Evolutionary conservation across 2,113 vertebrate genomes (phyloP).

Genomic region (Chaenogobius annularis): DNA sequence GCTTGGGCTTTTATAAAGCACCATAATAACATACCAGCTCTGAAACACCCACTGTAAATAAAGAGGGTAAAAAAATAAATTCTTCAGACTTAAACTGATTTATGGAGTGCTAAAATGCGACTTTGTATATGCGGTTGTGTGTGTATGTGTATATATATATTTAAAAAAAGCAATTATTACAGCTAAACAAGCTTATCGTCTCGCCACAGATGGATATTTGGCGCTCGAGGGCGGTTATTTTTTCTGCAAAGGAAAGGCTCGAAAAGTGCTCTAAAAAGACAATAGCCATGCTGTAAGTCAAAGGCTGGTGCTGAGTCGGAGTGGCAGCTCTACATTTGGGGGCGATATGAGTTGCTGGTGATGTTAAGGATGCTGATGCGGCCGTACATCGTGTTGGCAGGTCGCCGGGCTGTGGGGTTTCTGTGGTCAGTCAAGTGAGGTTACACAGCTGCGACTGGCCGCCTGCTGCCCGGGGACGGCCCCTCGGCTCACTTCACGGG

Average conservation of each 20-base stretch:
- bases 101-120: background rate
- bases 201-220: conserved; percentile 17
- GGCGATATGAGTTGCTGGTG: conserved; percentile 44
- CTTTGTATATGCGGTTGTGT: background rate
- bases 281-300: conserved; percentile 23
- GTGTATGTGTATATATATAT: conserved; percentile 2
- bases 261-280: conserved; percentile 26
- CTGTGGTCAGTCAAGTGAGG: conserved; percentile 30
- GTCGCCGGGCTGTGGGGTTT: conserved; percentile 32
- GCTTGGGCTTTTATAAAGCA: background rate
- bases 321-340: conserved; percentile 56
- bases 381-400: conserved; percentile 37
- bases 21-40: background rate
- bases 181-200: conserved; percentile 16
- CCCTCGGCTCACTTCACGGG: conserved; percentile 26
- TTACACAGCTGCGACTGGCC: conserved; percentile 62
- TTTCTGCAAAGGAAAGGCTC: conserved; percentile 9
- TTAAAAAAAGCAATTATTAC: conserved; percentile 10
- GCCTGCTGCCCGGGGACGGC: conserved; percentile 20
- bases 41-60: background rate
- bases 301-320: conserved; percentile 18
- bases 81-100: background rate
- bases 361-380: conserved; percentile 48
- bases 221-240: background rate
- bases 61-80: background rate